Evolutionary conservation across 2,888 invertebrate species (phyloP).

Genomic region (Agrochola circellaris): DNA sequence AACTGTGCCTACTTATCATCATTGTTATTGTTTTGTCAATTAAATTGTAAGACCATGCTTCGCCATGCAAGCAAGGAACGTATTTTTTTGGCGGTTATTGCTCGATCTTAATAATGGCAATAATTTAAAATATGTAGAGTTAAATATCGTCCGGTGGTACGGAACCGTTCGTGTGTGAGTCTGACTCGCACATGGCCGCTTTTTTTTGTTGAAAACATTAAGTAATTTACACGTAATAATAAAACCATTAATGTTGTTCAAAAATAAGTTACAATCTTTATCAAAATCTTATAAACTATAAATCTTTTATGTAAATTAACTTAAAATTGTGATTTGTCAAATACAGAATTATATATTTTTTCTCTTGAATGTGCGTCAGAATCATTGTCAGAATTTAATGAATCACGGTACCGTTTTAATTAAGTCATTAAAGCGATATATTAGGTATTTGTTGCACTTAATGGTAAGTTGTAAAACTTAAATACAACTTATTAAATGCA

Average conservation of each 20-base stretch:
- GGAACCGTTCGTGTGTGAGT: not conserved
- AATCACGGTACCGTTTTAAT: not conserved
- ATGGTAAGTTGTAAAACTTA: not conserved
- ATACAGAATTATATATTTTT: not conserved
- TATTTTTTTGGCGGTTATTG: not conserved
- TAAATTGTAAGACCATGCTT: not conserved
- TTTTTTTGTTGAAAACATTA: not conserved
- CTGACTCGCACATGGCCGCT: not conserved
- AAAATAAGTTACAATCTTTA: conserved; percentile 12
- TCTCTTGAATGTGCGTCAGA: conserved; percentile 25
- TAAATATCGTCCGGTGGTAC: not conserved
- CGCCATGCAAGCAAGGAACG: not conserved
- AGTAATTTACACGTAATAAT: not conserved
- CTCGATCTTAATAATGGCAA: not conserved
- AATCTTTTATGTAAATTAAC: conserved; percentile 4
- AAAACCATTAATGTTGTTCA: not conserved
- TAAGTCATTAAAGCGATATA: not conserved
- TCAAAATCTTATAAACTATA: not conserved
- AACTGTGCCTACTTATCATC: not conserved
- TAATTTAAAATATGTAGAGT: not conserved
- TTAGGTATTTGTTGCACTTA: conserved; percentile 1
- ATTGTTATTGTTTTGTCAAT: not conserved
- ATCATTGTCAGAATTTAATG: conserved; percentile 9
- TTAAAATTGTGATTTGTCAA: conserved; percentile 5
- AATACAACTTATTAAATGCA: not conserved